These are phyloP conservation scores for Napeogenes sylphis DNA, from an alignment of 2,888 invertebrate genomes.

Conservation along the genomic window DNA sequence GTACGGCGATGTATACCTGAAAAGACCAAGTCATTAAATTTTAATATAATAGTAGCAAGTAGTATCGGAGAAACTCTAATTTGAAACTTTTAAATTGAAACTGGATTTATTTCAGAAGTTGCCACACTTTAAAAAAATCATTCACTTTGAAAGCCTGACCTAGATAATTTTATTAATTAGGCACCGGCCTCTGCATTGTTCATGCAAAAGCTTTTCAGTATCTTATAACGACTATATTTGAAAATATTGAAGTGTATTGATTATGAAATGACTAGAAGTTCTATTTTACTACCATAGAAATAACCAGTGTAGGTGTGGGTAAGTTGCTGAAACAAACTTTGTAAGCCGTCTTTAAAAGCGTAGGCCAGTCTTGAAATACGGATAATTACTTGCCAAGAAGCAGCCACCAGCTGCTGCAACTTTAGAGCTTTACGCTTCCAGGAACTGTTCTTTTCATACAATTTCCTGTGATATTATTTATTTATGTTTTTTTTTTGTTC, in stretches of 20 bases:
- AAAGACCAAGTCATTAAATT: neutral
- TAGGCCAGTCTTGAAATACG: constrained; percentile 52
- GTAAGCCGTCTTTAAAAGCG: constrained; percentile 31
- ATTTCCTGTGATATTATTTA: neutral
- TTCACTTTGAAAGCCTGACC: constrained; percentile 6
- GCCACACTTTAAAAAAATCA: constrained; percentile 1
- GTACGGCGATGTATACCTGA: too few species aligned
- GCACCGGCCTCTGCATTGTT: neutral
- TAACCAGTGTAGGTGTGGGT: neutral
- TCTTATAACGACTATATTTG: neutral
- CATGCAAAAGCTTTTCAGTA: neutral
- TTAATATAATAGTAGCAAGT: neutral
- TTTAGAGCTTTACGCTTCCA: neutral
- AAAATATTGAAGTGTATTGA: neutral
- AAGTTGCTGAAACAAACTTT: constrained; percentile 27
- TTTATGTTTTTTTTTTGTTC: neutral
- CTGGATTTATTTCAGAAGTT: neutral
- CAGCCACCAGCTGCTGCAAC: constrained; percentile 46
- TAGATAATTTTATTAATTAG: constrained; percentile 7
- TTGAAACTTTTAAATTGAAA: constrained; percentile 2
- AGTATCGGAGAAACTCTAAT: neutral
- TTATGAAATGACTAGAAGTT: neutral
- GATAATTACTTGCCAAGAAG: constrained; percentile 69
- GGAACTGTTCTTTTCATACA: constrained; percentile 5
- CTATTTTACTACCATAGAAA: neutral